Evolutionary conservation across 2,113 vertebrate genomes (phyloP), one percentile per base, ranked within the genome.

Genomic region (Dissostichus mawsoni): DNA sequence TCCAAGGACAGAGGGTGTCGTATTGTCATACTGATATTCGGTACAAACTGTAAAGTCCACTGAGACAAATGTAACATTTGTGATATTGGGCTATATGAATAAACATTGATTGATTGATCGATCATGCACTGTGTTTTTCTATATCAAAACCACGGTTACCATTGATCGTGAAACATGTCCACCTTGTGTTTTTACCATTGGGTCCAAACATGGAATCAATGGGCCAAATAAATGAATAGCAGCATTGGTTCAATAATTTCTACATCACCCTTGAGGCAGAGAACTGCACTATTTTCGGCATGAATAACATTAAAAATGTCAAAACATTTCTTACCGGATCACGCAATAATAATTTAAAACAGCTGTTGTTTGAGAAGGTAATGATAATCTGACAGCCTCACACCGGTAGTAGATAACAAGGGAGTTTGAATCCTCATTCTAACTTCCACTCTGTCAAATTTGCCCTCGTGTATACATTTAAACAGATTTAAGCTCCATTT

Each of bases 161-260:
- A 57, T n/a, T 55, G 12, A 64, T 29, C 29, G 3, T 29, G 29
- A 29, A 72, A 67, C 67, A 51, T 41, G n/a, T 62, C 23, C 48
- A 2, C 52, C n/a, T 33, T 23, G 47, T 84, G 57, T 45, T 65
- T 29, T 14, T 18, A 36, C 45, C 47, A 47, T 48, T 16, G 0
- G 48, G 47, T 67, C 78, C 55, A 69, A 69, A 78, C 67, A 69
- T 23, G 8, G 33, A 85, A 85, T 89, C 86, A 83, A 88, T 87
- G 72, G 62, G 16, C 76, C 80, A 90, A 89, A 92, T 87, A 82
- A 75, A 90, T 87, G 71, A 86, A 90, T 88, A 83, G 85, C 83
- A 85, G 80, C 74, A 83, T 76, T 64, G 63, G 76, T 89, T 74
- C 83, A 79, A 73, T 77, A 74, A 83, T 69, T 83, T 80, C 47